Conservation (phyloP, 2,888 invertebrate species). For the Phymatocera aterrima region DNA sequence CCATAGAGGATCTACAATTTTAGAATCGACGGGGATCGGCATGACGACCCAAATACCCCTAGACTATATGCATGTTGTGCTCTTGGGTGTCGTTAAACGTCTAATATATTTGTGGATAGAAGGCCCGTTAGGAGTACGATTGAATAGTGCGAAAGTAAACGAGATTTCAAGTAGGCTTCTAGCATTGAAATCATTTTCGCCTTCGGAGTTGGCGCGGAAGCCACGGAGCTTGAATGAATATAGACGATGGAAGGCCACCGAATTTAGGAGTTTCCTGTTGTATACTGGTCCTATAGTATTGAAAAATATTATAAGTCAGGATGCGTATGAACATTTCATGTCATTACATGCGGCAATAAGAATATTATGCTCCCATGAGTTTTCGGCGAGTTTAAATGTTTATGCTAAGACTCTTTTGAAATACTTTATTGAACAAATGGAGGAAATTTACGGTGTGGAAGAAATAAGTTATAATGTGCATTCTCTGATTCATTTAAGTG, state of each 20-base stretch:
- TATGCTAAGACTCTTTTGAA: no score
- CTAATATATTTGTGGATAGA: conserved; percentile 49
- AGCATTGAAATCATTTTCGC: neutral
- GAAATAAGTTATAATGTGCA: no score
- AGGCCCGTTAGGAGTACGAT: neutral
- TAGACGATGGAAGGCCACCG: conserved; percentile 43
- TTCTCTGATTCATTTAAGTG: no score
- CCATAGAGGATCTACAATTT: conserved; percentile 45
- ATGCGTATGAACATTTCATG: no score
- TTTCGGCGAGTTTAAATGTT: no score
- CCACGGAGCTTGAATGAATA: conserved; percentile 50
- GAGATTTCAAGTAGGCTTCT: neutral
- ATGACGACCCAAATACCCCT: conserved; percentile 47
- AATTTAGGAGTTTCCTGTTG: neutral
- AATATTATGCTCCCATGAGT: no score
- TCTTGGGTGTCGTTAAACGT: conserved; percentile 50
- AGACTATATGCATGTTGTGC: conserved; percentile 52
- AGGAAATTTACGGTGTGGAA: no score
- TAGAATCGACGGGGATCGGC: conserved; percentile 43
- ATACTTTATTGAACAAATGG: no score
- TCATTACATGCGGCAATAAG: no score
- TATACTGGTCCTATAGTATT: neutral
- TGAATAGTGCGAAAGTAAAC: neutral
- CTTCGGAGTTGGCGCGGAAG: conserved; percentile 51
- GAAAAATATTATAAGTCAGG: no score